Percentiles rank a stretch among this genome's conserved stretches.
These are phyloP conservation scores for Ochropleura plecta DNA, from an alignment of 2,888 invertebrate species.

Conservation along the genomic window DNA sequence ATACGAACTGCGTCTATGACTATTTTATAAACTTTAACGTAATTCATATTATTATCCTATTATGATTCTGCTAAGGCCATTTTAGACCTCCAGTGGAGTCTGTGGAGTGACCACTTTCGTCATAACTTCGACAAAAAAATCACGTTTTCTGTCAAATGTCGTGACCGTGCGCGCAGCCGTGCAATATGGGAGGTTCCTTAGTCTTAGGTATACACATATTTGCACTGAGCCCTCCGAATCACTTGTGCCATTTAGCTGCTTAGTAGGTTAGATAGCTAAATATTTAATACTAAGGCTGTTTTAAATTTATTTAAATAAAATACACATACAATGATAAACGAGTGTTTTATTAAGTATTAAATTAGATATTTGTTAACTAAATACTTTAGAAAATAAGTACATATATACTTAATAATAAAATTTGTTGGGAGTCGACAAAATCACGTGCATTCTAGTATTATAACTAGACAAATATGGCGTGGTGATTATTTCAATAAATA, in stretches of 20 bases:
- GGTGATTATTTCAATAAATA: slow-evolving; percentile 1
- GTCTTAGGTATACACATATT: slow-evolving; percentile 52
- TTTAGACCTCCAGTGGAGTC: neutral
- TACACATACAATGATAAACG: slow-evolving; percentile 33
- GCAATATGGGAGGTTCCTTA: neutral
- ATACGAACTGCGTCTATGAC: too few relatives aligned
- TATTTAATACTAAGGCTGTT: slow-evolving; percentile 64
- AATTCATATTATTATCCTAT: too few relatives aligned
- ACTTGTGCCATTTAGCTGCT: slow-evolving; percentile 77
- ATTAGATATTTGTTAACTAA: neutral
- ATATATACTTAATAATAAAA: neutral
- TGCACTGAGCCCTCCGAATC: slow-evolving; percentile 78
- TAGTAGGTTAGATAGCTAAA: slow-evolving; percentile 69
- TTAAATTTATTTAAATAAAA: slow-evolving; percentile 58
- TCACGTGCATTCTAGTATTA: neutral
- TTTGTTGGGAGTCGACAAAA: too few relatives aligned
- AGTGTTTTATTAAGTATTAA: slow-evolving; percentile 34
- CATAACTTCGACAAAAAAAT: neutral
- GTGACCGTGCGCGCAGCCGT: neutral
- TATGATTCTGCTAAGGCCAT: too few relatives aligned
- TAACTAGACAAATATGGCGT: neutral
- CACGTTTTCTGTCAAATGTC: neutral
- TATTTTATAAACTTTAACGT: too few relatives aligned
- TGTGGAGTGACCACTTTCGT: neutral
- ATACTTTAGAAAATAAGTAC: neutral